Conservation (phyloP, 2,888 invertebrate species). For the Napeogenes inachia region DNA sequence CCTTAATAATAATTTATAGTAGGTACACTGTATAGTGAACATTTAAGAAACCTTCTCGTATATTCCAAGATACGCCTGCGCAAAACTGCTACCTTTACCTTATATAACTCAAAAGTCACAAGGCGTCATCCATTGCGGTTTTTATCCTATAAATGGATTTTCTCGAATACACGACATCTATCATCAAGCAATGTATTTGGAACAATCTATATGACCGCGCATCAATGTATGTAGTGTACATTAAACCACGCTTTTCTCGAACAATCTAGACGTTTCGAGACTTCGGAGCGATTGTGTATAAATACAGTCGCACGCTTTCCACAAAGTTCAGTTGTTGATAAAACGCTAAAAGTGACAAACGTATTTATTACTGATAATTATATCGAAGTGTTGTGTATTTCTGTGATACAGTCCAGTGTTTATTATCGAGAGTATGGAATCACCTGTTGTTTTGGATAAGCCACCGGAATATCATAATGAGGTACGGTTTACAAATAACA, state of each 20-base stretch:
- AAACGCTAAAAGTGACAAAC: constrained; percentile 44
- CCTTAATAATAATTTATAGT: background rate
- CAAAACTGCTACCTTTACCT: background rate
- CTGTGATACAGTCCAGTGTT: constrained; percentile 66
- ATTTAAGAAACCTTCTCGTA: background rate
- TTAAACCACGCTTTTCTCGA: constrained; percentile 47
- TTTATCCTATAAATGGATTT: background rate
- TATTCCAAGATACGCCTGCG: background rate
- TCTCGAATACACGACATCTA: background rate
- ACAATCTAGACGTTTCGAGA: constrained; percentile 48
- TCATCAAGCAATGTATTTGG: constrained; percentile 21
- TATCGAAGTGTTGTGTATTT: constrained; percentile 54
- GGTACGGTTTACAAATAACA: constrained; percentile 55
- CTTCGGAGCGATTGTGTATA: constrained; percentile 47
- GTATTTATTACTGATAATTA: constrained; percentile 38
- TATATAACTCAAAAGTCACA: background rate
- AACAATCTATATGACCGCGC: constrained; percentile 18
- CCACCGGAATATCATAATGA: constrained; percentile 77
- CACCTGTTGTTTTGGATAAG: constrained; percentile 79
- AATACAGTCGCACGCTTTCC: constrained; percentile 47
- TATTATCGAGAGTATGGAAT: constrained; percentile 69
- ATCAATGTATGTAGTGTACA: constrained; percentile 20
- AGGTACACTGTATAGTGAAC: background rate
- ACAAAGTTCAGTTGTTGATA: constrained; percentile 57
- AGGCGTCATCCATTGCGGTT: background rate